phyloP scores from a whole-genome alignment of 2,888 invertebrate genomes.

The Ctenicera cuprea region DNA sequence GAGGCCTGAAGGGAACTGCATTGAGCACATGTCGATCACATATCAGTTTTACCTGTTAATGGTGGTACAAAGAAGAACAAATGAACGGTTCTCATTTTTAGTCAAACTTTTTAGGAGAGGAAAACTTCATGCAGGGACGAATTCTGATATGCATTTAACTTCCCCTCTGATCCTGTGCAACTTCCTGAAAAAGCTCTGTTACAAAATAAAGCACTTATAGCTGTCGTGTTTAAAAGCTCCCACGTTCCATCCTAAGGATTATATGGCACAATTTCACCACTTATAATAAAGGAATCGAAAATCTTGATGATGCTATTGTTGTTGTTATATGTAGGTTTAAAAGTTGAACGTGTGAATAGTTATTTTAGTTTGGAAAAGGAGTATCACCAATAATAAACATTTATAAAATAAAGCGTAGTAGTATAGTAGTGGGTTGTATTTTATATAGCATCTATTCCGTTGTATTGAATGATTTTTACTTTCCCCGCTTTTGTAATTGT shows the following conservation, averaged over 20 bases:
- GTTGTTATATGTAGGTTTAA: too few species aligned
- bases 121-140: background rate
- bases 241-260: slow-evolving; percentile 16
- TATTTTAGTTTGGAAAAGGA: too few species aligned
- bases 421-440: too few species aligned
- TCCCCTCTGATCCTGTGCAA: background rate
- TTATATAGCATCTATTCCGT: too few species aligned
- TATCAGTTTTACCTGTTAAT: slow-evolving; percentile 21
- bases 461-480: too few species aligned
- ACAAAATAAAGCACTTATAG: slow-evolving; percentile 29
- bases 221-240: slow-evolving; percentile 24
- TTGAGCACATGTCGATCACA: slow-evolving; percentile 28
- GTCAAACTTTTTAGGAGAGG: background rate
- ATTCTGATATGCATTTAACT: background rate
- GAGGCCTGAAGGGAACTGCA: slow-evolving; percentile 28
- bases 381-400: too few species aligned
- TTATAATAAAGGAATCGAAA: background rate
- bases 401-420: too few species aligned
- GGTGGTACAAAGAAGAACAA: too few species aligned
- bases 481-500: too few species aligned
- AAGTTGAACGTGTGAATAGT: too few species aligned
- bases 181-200: background rate
- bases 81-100: background rate
- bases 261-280: background rate
- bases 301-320: background rate